Percentiles rank a stretch among this genome's conserved stretches.
Evolutionary conservation across 1,140 invertebrate species (phyloP).

Genomic region (Dinoponera quadriceps): DNA sequence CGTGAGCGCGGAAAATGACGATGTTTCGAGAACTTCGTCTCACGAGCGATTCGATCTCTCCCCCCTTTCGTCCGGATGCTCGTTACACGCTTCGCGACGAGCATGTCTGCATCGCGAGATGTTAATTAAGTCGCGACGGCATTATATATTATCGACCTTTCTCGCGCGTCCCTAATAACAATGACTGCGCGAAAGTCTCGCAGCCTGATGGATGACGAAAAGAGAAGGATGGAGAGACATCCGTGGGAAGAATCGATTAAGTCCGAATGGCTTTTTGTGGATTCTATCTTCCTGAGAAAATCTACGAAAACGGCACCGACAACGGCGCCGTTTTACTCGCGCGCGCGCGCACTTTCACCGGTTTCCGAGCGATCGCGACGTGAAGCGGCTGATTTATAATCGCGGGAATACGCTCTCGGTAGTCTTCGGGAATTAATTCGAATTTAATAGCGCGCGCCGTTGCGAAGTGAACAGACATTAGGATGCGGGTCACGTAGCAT

Average conservation of each 20-base stretch:
- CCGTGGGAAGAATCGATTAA: conserved; percentile 41
- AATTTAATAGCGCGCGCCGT: conserved; percentile 39
- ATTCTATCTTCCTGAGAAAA: conserved; percentile 51
- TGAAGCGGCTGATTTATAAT: conserved; percentile 29
- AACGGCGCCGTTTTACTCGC: conserved; percentile 28
- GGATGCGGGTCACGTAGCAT: conserved; percentile 19
- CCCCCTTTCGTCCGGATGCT: neutral
- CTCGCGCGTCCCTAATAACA: conserved; percentile 23
- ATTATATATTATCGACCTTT: conserved; percentile 4
- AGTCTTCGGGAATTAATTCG: conserved; percentile 40
- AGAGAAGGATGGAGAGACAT: neutral
- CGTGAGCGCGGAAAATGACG: neutral
- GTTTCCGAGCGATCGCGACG: conserved; percentile 20
- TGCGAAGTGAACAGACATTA: conserved; percentile 13
- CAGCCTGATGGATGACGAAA: neutral
- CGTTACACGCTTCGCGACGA: neutral
- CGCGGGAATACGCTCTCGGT: conserved; percentile 21
- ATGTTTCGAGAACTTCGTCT: neutral
- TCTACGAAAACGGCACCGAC: conserved; percentile 22
- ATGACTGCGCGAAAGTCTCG: conserved; percentile 23
- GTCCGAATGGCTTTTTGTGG: conserved; percentile 45
- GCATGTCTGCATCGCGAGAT: neutral
- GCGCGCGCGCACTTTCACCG: conserved; percentile 50
- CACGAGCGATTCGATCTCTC: neutral
- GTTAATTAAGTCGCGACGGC: conserved; percentile 22